phyloP scores from a whole-genome alignment of 2,888 invertebrate species.

The Hemithea aestivaria region DNA sequence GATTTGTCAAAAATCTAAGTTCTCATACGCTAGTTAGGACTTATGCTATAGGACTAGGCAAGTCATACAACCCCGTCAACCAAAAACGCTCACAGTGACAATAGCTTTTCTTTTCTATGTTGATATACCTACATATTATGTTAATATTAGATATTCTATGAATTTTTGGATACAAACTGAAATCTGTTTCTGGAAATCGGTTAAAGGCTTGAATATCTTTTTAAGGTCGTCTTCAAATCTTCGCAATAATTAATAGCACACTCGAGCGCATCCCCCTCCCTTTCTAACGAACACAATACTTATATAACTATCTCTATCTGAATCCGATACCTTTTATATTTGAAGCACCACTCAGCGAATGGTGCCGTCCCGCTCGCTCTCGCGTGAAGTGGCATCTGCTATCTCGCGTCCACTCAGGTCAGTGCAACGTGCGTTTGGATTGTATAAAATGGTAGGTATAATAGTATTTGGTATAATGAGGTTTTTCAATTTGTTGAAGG shows the following conservation, averaged over 20 bases:
- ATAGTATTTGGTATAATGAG: conserved; percentile 41
- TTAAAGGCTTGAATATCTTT: not conserved
- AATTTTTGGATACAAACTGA: too few relatives aligned
- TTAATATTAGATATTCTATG: too few relatives aligned
- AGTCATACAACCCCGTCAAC: too few relatives aligned
- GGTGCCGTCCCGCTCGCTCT: conserved; percentile 45
- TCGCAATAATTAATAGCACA: conserved; percentile 9
- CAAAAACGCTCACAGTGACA: too few relatives aligned
- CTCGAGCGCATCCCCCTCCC: conserved; percentile 26
- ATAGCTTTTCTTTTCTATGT: too few relatives aligned
- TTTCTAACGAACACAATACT: conserved; percentile 18
- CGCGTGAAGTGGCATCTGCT: conserved; percentile 25
- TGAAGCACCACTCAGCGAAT: conserved; percentile 56
- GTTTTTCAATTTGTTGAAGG: conserved; percentile 32
- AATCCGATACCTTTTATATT: conserved; percentile 74
- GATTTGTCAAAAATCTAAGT: too few relatives aligned
- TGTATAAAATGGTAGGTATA: conserved; percentile 53
- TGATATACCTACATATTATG: too few relatives aligned
- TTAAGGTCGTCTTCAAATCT: conserved; percentile 2
- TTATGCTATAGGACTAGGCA: too few relatives aligned
- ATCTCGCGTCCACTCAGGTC: conserved; percentile 55
- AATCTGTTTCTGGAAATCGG: too few relatives aligned
- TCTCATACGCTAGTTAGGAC: too few relatives aligned
- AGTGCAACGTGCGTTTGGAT: conserved; percentile 59
- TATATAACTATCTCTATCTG: conserved; percentile 26